Base-by-base conservation (phyloP, 2,888 invertebrate species). In the Zhengitettix transpicula region DNA sequence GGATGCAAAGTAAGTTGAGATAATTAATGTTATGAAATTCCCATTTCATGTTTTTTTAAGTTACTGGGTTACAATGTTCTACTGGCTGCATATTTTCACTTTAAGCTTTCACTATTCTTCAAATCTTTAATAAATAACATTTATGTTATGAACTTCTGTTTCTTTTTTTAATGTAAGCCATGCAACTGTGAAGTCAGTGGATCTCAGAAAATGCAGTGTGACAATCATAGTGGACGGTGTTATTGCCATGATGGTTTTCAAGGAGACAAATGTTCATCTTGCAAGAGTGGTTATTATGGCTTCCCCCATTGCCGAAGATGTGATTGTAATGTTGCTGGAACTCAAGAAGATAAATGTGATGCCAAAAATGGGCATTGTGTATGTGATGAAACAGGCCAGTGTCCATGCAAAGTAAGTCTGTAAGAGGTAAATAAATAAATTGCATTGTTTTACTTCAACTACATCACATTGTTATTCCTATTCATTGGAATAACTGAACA, bases 281-380 rank as follows among this genome's bases (percentile, higher is more conserved):
- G 99, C 70, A 82, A 85, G 2, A 76, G 79, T 9, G 97, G 96
- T 0, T 89, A 87, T 76, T 93, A 86, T 77, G 92, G 92, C 14
- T 93, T 88, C 73, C 89, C 95, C 9, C 81, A 86, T 65, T 95
- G 98, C 73, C 12, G 47, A n/a, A 12, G 47, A 10, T 98, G 97
- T 71, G 81, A 83, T 67, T 98, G 97, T 72, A 81, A 87, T 69
- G 70, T 74, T 0, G 82, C 84, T 12, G 96, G 92, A 12, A 87
- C 88, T 0, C 71, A 14, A n/a, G 47, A 47, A n/a, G 47, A 47
- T 14, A 47, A 47, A 47, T 47, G 47, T 47, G 47, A 47, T n/a
- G 14, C n/a, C 47, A 47, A 47, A n/a, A 14, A 3, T 12, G 47
- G 47, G 47, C 47, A 47, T 47, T 47, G 47, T 47, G 14, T 47